A percentile compares a stretch with the other conserved stretches of the same genome.
These are phyloP conservation scores for Drosophila parthenogenetica DNA, from an alignment of 2,888 invertebrate species.

Conservation along the genomic window DNA sequence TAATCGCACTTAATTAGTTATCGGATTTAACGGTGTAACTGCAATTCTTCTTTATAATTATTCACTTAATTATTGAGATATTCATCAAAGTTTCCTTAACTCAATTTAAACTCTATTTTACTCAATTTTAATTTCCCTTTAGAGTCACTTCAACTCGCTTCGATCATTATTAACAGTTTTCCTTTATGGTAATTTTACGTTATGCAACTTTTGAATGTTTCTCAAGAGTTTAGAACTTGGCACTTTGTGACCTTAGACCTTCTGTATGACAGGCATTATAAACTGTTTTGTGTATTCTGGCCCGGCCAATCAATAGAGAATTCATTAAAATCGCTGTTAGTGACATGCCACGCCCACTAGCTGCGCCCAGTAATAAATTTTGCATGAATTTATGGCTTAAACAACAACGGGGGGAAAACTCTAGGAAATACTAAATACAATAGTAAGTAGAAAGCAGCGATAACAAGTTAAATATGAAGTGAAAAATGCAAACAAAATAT, in stretches of 20 bases:
- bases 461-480: slow-evolving; percentile 73
- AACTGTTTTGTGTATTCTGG: slow-evolving; percentile 17
- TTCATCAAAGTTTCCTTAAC: no score
- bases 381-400: slow-evolving; percentile 36
- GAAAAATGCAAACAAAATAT: slow-evolving; percentile 72
- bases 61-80: no score
- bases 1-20: not conserved
- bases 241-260: slow-evolving; percentile 39
- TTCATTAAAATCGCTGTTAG: slow-evolving; percentile 64
- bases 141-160: no score
- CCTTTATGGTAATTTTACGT: slow-evolving; percentile 4
- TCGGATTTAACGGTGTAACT: no score
- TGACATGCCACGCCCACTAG: slow-evolving; percentile 51
- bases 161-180: not conserved
- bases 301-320: slow-evolving; percentile 68
- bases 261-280: slow-evolving; percentile 33
- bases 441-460: slow-evolving; percentile 45
- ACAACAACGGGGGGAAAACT: slow-evolving; percentile 25
- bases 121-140: no score
- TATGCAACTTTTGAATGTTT: slow-evolving; percentile 6
- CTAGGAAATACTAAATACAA: slow-evolving; percentile 8
- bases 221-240: not conserved
- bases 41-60: no score
- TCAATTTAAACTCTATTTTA: no score
- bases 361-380: slow-evolving; percentile 49